These are phyloP conservation scores for Stictonetta naevosa DNA, from an alignment of 2,113 vertebrate species.

Conservation along the genomic window DNA sequence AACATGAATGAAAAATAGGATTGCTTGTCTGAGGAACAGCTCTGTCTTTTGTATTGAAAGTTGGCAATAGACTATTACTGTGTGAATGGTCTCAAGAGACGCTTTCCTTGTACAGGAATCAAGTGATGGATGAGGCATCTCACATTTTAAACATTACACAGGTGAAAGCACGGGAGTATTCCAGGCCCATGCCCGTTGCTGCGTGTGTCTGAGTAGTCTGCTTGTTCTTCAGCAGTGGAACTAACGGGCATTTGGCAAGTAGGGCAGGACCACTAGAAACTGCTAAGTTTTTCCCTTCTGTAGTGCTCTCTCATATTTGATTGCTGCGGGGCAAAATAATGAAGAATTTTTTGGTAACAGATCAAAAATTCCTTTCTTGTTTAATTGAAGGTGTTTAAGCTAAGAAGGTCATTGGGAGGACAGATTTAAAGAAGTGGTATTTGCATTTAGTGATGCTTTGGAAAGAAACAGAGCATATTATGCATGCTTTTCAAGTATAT, in stretches of 20 bases:
- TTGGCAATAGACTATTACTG: not conserved
- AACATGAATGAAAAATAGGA: not conserved
- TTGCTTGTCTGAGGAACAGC: slow-evolving; percentile 15
- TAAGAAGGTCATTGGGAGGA: slow-evolving; percentile 38
- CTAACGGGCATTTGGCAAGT: not conserved
- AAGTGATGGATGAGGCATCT: slow-evolving; percentile 16
- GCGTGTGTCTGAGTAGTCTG: not conserved
- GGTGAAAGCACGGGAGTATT: not conserved
- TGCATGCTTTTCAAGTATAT: not conserved
- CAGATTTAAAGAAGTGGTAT: slow-evolving; percentile 37
- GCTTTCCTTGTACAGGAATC: not conserved
- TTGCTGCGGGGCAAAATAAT: slow-evolving; percentile 17
- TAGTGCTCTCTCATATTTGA: slow-evolving; percentile 2
- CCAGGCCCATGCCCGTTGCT: not conserved
- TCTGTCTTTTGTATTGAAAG: slow-evolving; percentile 25
- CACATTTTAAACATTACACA: not conserved
- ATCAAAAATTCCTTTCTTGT: slow-evolving; percentile 56
- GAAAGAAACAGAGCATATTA: slow-evolving; percentile 14
- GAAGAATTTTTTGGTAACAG: slow-evolving; percentile 21
- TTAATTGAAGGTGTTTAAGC: slow-evolving; percentile 45
- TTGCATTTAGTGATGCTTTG: slow-evolving; percentile 33
- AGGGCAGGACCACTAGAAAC: not conserved
- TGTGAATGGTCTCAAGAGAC: not conserved
- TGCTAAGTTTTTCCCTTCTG: not conserved
- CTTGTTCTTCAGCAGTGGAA: slow-evolving; percentile 4